Percentiles rank a stretch among this genome's conserved stretches.
phyloP scores from a whole-genome alignment of 2,113 vertebrate species.

The Columba livia region DNA sequence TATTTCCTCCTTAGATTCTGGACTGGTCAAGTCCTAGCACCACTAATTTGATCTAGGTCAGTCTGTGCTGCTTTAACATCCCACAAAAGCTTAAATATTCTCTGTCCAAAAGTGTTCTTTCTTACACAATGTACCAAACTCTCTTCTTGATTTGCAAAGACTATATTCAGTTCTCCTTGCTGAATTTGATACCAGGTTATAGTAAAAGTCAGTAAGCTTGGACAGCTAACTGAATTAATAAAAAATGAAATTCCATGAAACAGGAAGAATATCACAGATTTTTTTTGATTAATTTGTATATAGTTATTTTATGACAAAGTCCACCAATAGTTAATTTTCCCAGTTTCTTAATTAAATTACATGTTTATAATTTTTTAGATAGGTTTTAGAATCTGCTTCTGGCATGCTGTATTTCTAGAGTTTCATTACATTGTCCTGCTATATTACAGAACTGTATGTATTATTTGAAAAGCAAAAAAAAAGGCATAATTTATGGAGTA shows the following conservation, averaged over 20 bases:
- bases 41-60: background rate
- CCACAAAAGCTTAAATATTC: background rate
- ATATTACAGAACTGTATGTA: background rate
- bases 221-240: background rate
- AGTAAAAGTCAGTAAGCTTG: background rate
- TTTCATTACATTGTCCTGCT: conserved; percentile 1
- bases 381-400: background rate
- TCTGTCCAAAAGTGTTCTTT: background rate
- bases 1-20: background rate
- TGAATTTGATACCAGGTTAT: background rate
- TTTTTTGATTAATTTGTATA: background rate
- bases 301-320: background rate
- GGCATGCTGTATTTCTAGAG: background rate
- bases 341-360: conserved; percentile 30
- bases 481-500: background rate
- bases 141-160: background rate
- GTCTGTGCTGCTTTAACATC: background rate
- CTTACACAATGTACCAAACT: background rate
- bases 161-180: background rate
- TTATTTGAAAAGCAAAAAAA: conserved; percentile 4
- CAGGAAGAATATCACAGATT: background rate
- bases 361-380: background rate
- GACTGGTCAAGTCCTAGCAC: background rate
- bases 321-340: background rate
- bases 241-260: background rate